Conservation (phyloP, 1,140 invertebrate genomes). For the Whitmania pigra region DNA sequence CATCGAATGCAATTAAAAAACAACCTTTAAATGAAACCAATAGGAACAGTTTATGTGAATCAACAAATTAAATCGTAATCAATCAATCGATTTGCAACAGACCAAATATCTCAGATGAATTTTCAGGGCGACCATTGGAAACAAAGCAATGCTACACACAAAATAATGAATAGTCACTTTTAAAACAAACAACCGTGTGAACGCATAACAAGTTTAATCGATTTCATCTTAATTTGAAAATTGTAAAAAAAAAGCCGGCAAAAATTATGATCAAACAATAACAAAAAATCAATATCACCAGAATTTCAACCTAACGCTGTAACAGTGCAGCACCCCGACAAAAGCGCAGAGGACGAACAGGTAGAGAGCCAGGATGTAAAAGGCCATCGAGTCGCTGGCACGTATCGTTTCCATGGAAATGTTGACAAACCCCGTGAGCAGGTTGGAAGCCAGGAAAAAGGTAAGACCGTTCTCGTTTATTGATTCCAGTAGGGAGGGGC, state of each 20-base stretch:
- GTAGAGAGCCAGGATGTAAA: conserved; percentile 20
- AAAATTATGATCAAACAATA: background rate
- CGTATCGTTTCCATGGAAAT: conserved; percentile 46
- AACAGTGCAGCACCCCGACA: background rate
- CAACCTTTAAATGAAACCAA: too few species aligned
- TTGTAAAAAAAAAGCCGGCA: background rate
- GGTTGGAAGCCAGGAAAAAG: conserved; percentile 64
- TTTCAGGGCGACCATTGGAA: too few species aligned
- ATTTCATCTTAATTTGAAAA: background rate
- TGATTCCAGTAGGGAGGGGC: conserved; percentile 28
- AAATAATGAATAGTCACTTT: background rate
- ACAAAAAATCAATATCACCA: conserved; percentile 16
- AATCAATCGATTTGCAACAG: too few species aligned
- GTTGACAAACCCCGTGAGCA: conserved; percentile 67
- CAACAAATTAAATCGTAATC: too few species aligned
- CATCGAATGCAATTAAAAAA: too few species aligned
- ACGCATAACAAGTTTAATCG: too few species aligned
- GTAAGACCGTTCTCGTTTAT: conserved; percentile 48
- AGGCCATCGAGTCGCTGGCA: conserved; percentile 15
- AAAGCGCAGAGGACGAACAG: conserved; percentile 22
- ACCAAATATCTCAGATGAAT: too few species aligned
- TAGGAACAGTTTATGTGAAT: too few species aligned
- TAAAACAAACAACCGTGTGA: too few species aligned
- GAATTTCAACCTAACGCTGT: conserved; percentile 18
- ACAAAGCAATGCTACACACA: background rate